Base-by-base conservation (phyloP, 2,113 vertebrate genomes). In the Scophthalmus maximus region DNA sequence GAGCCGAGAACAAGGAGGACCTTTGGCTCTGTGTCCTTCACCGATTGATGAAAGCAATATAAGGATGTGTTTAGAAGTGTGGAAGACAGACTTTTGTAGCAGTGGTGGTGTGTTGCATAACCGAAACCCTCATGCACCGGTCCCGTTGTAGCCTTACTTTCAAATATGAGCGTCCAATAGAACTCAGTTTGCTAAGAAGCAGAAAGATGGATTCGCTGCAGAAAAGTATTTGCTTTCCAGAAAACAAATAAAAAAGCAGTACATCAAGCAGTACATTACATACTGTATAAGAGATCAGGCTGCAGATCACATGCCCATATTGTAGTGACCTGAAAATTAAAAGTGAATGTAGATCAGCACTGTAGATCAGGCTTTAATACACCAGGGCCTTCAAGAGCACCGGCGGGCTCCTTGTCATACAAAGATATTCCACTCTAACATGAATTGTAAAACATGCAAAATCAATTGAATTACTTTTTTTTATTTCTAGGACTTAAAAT, bases 291-390 rank as follows among this genome's bases (percentile, higher is more conserved):
- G n/a, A n/a, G n/a, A n/a, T n/a, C n/a, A n/a, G n/a, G n/a, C n/a
- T n/a, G n/a, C n/a, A 34, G 32, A 76, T 73, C 62, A 23, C 66
- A 23, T 51, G n/a, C 7, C 30, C 5, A 9, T 30, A 36, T 67
- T 40, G 17, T 29, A 53, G 60, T 82, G 85, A 89, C 78, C 85
- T 87, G 70, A 78, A 87, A 84, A 70, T 64, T 70, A 49, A 64
- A 64, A 81, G 66, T 36, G 66, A 73, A 81, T 83, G 55, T 75
- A 30, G 75, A 78, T 70, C 84, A 79, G 66, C 81, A 71, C 81
- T 12, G 17, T n/a, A n/a, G n/a, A n/a, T n/a, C n/a, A 22, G 12
- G 53, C 73, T 68, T n/a, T 61, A 65, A 80, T 61, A 53, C 69
- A 32, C n/a, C 44, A 4, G 63, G 60, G 32, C 50, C 61, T 68